These are phyloP conservation scores for Euura saliciscinereae DNA, from an alignment of 1,140 invertebrate species.

Conservation along the genomic window DNA sequence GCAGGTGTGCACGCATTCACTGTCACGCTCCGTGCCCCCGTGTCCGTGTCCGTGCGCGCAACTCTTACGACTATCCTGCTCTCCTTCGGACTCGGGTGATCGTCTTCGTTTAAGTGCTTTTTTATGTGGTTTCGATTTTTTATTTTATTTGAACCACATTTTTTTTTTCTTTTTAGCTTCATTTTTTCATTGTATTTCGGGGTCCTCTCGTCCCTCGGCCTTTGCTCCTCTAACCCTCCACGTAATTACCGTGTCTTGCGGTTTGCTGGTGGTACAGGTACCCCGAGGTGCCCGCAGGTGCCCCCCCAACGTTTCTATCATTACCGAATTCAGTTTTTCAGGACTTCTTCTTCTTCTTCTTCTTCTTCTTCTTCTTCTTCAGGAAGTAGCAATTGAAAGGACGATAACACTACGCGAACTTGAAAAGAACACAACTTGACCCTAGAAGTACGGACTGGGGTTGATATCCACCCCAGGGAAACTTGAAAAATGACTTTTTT, in stretches of 20 bases:
- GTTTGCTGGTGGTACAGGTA: slow-evolving; percentile 40
- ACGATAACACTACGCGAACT: no score
- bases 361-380: slow-evolving; percentile 27
- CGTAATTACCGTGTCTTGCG: slow-evolving; percentile 47
- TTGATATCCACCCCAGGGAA: no score
- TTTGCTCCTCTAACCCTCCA: slow-evolving; percentile 31
- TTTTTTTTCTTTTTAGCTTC: slow-evolving; percentile 32
- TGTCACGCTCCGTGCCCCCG: slow-evolving; percentile 58
- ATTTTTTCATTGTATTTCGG: not conserved
- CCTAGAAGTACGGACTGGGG: no score
- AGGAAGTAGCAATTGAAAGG: not conserved
- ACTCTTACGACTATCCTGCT: slow-evolving; percentile 31
- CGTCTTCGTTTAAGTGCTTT: slow-evolving; percentile 45
- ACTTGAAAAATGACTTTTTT: no score
- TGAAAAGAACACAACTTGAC: no score
- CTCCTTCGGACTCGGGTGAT: not conserved
- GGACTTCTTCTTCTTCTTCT: slow-evolving; percentile 21
- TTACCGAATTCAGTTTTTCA: slow-evolving; percentile 18
- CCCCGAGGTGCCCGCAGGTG: slow-evolving; percentile 40
- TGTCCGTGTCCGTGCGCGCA: slow-evolving; percentile 34
- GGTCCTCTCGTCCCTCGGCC: not conserved
- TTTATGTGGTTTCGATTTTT: slow-evolving; percentile 53
- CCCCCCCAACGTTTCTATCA: slow-evolving; percentile 22
- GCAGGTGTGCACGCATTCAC: slow-evolving; percentile 56
- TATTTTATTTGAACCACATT: slow-evolving; percentile 26